A percentile compares a stretch with the other conserved stretches of the same genome.
These are phyloP conservation scores for Gallinago undulata DNA, from an alignment of 2,113 vertebrate genomes.

Conservation along the genomic window DNA sequence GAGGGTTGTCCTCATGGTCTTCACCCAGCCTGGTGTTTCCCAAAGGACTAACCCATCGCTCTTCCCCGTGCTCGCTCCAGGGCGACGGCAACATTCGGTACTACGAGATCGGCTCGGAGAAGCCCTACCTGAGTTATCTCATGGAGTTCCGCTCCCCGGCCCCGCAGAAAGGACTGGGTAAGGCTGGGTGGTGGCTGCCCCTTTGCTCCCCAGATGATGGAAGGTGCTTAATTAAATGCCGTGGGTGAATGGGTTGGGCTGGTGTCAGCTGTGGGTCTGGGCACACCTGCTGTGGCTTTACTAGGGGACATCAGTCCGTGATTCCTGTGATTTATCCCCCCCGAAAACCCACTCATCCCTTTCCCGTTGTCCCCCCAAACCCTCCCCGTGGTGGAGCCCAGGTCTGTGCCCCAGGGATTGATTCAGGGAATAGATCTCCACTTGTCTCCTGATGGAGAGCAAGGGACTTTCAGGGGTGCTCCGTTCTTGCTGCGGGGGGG, in stretches of 20 bases:
- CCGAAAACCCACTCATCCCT: neutral
- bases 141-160: constrained; percentile 96
- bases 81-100: constrained; percentile 98
- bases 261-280: neutral
- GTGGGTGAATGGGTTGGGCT: neutral
- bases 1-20: fast-evolving
- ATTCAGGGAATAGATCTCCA: too few relatives aligned
- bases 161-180: constrained; percentile 95
- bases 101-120: constrained; percentile 92
- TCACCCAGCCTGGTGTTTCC: fast-evolving
- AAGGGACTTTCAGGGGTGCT: neutral
- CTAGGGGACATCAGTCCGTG: neutral
- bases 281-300: fast-evolving
- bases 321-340: neutral
- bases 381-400: fast-evolving
- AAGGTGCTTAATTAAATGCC: neutral
- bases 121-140: constrained; percentile 93
- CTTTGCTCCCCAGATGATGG: fast-evolving
- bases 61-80: constrained; percentile 54
- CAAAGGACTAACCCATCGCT: neutral
- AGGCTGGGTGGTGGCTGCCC: neutral
- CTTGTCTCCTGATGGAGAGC: neutral
- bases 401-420: neutral
- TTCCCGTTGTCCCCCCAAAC: fast-evolving
- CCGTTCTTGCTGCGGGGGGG: fast-evolving